Conservation (phyloP, 2,113 vertebrate species). For the Stegostoma tigrinum region DNA sequence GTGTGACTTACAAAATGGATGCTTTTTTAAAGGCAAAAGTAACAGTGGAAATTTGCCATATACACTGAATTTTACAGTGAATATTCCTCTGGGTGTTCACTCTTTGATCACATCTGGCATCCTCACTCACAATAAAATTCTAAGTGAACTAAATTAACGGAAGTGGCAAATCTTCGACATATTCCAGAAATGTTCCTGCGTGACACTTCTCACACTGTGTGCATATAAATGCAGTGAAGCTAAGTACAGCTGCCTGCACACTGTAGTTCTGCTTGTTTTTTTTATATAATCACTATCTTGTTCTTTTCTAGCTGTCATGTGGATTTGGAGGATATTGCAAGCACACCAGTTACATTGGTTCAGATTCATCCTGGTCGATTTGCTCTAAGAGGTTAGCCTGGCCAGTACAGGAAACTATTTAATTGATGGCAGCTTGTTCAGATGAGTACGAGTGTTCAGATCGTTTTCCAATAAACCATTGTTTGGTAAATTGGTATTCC, state of each 20-base stretch:
- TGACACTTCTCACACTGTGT: background rate
- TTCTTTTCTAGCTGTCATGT: conserved; percentile 10
- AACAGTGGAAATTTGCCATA: background rate
- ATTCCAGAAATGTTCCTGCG: background rate
- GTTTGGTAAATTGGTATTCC: background rate
- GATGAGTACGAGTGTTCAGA: background rate
- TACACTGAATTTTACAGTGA: background rate
- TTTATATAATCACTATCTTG: background rate
- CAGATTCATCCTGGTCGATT: background rate
- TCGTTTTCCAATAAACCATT: background rate
- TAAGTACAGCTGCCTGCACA: background rate
- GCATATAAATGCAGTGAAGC: background rate
- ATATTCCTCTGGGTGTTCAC: background rate
- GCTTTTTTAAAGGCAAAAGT: background rate
- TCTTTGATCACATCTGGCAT: background rate
- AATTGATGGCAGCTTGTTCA: background rate
- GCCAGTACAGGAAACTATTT: background rate
- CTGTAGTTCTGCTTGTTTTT: background rate
- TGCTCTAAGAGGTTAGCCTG: background rate
- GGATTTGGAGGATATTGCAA: background rate
- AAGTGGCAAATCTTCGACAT: background rate
- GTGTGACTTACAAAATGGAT: background rate
- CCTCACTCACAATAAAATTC: background rate
- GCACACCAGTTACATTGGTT: background rate
- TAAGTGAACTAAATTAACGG: background rate